phyloP scores from a whole-genome alignment of 1,140 invertebrate genomes.

The Formica selysi region DNA sequence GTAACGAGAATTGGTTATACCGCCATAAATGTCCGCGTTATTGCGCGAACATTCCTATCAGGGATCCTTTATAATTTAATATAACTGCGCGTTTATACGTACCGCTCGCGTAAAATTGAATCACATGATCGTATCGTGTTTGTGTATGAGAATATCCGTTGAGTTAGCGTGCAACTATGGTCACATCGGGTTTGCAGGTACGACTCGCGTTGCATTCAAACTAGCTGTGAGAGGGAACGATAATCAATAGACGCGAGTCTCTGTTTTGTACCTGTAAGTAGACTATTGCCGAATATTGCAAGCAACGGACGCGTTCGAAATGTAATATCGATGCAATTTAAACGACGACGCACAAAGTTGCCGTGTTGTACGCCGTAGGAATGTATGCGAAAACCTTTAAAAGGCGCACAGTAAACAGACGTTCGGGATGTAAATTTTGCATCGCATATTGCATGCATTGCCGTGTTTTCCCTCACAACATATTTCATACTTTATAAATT shows the following conservation, averaged over 20 bases:
- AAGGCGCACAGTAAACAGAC: conserved; percentile 60
- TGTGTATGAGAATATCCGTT: conserved; percentile 38
- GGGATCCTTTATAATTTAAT: conserved; percentile 56
- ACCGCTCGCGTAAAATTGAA: conserved; percentile 41
- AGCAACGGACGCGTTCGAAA: conserved; percentile 17
- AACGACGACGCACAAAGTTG: conserved; percentile 52
- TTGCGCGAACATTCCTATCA: conserved; percentile 62
- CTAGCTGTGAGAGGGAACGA: conserved; percentile 19
- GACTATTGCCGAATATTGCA: conserved; percentile 38
- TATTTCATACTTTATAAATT: conserved; percentile 65
- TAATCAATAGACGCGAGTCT: conserved; percentile 56
- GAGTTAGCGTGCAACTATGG: conserved; percentile 48
- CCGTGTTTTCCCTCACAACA: conserved; percentile 61
- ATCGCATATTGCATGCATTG: conserved; percentile 62
- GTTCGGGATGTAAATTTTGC: conserved; percentile 61
- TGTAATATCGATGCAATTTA: conserved; percentile 62
- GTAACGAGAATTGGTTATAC: conserved; percentile 52
- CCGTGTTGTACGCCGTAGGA: conserved; percentile 32
- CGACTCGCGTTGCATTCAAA: conserved; percentile 39
- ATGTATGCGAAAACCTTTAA: conserved; percentile 60
- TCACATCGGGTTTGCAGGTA: conserved; percentile 23
- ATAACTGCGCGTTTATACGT: conserved; percentile 55
- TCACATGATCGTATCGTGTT: conserved; percentile 33
- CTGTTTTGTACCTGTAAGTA: conserved; percentile 40
- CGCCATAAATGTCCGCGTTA: conserved; percentile 58